Conservation (phyloP, 2,113 vertebrate genomes). For the Pantherophis guttatus region DNA sequence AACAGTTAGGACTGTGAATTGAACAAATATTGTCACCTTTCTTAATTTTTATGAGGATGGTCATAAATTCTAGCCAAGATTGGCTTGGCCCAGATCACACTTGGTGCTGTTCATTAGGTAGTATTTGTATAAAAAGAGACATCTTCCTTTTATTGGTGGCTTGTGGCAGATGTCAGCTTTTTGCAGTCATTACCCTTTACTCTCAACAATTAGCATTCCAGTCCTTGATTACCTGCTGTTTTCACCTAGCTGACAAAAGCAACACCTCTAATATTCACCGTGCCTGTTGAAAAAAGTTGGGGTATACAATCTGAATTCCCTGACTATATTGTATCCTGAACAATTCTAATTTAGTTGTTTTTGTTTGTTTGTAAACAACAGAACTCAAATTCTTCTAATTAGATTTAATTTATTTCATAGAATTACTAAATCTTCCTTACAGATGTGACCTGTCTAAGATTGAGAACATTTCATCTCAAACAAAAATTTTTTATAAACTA, state of each 20-base stretch:
- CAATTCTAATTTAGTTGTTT: neutral
- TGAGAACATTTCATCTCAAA: constrained; percentile 53
- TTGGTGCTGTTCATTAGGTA: neutral
- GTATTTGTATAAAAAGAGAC: neutral
- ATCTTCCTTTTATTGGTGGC: neutral
- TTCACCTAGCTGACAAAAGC: neutral
- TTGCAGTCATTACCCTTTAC: neutral
- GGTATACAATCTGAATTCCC: neutral
- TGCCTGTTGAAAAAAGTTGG: neutral
- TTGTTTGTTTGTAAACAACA: neutral
- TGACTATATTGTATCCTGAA: neutral
- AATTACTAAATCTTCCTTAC: constrained; percentile 45
- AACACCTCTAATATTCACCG: neutral
- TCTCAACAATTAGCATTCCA: neutral
- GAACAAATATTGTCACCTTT: neutral
- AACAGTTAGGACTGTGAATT: neutral
- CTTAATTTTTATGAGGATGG: neutral
- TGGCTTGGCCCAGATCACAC: neutral
- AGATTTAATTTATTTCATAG: constrained; percentile 40
- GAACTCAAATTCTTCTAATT: constrained; percentile 27
- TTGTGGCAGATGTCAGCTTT: neutral
- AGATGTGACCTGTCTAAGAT: constrained; percentile 56
- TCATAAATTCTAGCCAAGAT: neutral
- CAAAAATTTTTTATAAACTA: constrained; percentile 54
- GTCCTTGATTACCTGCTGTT: neutral